A percentile compares a stretch with the other conserved stretches of the same genome.
Evolutionary conservation across 2,113 vertebrate species (phyloP).

Genomic region (Rhombomys opimus): DNA sequence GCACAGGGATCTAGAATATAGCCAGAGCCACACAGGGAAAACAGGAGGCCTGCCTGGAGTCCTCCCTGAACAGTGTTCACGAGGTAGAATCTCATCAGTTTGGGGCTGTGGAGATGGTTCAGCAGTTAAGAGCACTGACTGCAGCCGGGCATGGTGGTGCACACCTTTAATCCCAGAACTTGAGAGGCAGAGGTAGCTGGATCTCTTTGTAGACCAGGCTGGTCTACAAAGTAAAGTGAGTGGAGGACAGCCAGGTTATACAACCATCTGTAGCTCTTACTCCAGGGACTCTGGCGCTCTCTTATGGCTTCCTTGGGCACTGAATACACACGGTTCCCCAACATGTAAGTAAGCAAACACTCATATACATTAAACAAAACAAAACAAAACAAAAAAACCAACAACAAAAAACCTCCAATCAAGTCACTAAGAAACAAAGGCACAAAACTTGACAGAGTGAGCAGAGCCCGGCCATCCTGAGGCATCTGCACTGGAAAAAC

Average conservation of each 20-base stretch:
- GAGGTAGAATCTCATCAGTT: not conserved
- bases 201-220: too few species aligned
- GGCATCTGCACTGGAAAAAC: not conserved
- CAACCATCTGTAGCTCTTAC: not conserved
- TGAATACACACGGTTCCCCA: not conserved
- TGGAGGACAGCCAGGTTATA: too few species aligned
- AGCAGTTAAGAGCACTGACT: not conserved
- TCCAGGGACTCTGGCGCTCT: not conserved
- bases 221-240: too few species aligned
- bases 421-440: not conserved
- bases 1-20: accelerated
- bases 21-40: not conserved
- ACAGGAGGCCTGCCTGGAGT: not conserved
- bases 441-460: not conserved
- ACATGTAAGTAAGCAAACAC: not conserved
- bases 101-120: not conserved
- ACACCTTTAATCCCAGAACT: too few species aligned
- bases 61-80: not conserved
- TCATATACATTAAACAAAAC: not conserved
- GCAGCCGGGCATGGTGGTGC: too few species aligned
- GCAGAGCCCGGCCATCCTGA: not conserved
- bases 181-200: too few species aligned
- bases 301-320: not conserved
- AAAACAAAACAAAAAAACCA: not conserved
- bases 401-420: not conserved